phyloP scores from a whole-genome alignment of 23 tunicate genomes.

The Botrylloides violaceus region DNA sequence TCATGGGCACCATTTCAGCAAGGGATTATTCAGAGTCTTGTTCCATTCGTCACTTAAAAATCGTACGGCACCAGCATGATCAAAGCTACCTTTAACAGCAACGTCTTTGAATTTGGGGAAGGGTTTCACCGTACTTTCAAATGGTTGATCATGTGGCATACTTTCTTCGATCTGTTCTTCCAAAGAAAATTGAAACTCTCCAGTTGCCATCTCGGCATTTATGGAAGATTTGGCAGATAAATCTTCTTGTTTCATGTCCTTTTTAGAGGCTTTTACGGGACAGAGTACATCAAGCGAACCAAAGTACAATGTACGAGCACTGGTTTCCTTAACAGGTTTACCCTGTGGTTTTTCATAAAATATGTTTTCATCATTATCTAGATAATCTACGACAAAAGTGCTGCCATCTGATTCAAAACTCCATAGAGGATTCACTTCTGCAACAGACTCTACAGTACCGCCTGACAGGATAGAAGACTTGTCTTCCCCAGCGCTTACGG shows the following conservation, averaged over 20 bases:
- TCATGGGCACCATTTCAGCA: neutral
- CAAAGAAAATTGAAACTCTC: neutral
- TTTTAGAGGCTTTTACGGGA: neutral
- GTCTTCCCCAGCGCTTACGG: neutral
- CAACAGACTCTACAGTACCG: neutral
- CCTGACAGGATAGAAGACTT: neutral
- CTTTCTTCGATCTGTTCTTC: neutral
- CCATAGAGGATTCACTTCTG: neutral
- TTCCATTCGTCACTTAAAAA: neutral
- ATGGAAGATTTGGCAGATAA: neutral
- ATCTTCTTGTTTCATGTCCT: neutral
- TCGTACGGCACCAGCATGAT: neutral
- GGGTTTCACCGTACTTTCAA: neutral
- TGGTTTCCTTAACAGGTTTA: neutral
- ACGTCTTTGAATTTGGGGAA: neutral
- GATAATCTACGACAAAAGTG: neutral
- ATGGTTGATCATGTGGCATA: neutral
- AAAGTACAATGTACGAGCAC: neutral
- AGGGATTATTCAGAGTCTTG: neutral
- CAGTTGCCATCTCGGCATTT: too few relatives aligned
- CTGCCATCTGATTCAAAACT: neutral
- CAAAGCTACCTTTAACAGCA: neutral
- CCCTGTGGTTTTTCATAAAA: neutral
- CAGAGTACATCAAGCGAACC: neutral
- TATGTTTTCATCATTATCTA: neutral